These are phyloP conservation scores for Bellardia pandia DNA, from an alignment of 2,888 invertebrate genomes.

Conservation along the genomic window DNA sequence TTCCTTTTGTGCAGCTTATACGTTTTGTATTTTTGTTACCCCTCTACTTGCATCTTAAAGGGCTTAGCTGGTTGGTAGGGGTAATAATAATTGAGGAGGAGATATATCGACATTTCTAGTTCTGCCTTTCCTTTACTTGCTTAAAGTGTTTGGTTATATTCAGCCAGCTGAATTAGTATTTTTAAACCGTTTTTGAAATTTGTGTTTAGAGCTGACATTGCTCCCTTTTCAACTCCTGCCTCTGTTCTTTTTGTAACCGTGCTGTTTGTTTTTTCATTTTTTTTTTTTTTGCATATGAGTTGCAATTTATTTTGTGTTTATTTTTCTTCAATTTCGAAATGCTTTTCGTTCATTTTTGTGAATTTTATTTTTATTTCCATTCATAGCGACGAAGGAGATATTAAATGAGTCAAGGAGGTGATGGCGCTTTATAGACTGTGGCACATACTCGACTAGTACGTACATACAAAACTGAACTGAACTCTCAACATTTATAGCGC, in stretches of 20 bases:
- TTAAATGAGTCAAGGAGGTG: slow-evolving; percentile 69
- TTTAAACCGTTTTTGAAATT: too few relatives aligned
- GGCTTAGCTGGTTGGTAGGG: background rate
- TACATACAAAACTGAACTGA: background rate
- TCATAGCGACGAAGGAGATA: slow-evolving; percentile 42
- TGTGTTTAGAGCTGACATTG: too few relatives aligned
- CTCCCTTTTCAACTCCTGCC: background rate
- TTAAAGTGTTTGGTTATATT: background rate
- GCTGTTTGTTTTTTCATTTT: background rate
- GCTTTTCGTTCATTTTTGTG: slow-evolving; percentile 35
- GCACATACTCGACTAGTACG: background rate
- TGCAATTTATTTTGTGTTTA: slow-evolving; percentile 72
- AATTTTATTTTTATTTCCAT: slow-evolving; percentile 51
- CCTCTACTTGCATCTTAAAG: background rate
- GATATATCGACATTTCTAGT: too few relatives aligned
- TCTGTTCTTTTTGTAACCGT: background rate
- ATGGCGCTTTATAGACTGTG: slow-evolving; percentile 44
- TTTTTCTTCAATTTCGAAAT: slow-evolving; percentile 72
- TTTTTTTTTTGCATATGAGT: slow-evolving; percentile 65
- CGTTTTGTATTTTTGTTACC: slow-evolving; percentile 8
- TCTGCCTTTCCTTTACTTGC: too few relatives aligned
- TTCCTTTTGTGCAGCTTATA: slow-evolving; percentile 33
- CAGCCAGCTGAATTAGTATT: background rate
- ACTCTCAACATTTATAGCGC: slow-evolving; percentile 65
- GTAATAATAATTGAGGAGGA: background rate